Evolutionary conservation across 2,888 invertebrate species (phyloP), one percentile per base, ranked within the genome.

Genomic region (Cabera pusaria): DNA sequence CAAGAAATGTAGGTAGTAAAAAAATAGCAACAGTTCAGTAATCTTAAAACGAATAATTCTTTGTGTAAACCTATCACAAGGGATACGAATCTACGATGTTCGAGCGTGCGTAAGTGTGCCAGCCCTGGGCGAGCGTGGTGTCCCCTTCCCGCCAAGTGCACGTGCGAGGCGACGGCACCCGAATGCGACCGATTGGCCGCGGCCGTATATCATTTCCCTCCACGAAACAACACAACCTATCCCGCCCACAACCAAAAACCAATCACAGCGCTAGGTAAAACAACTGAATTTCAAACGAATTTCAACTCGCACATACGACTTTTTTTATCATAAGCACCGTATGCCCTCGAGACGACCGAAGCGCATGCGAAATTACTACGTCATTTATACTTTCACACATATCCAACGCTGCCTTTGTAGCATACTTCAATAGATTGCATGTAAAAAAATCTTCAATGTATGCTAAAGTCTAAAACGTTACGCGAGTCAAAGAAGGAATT

Each of bases 91-190:
- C 14, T 14, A 9, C 58, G 56, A 53, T 66, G 56, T 66, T 63
- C 63, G 46, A 59, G 59, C 27, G 49, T 42, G 35, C 52, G 52
- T 4, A 4, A 14, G 40, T 39, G 49, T 44, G 58, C 47, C 65
- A 64, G 40, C 64, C 71, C 66, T 62, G 52, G 44, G 41, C 38
- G 59, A 57, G 64, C 66, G 65, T 68, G 64, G 58, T 61, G 59
- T 59, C 62, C 70, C 68, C 66, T 69, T 67, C 64, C 64, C 61
- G 64, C 56, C 64, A 67, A 69, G 73, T 72, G 75, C 82, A 83
- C 84, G 84, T 83, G 84, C 79, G 72, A 64, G 67, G 44, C 80
- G 81, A 70, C 74, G 65, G 70, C 78, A 66, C 72, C 77, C 83
- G 84, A 84, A 77, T 77, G 78, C 69, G 60, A 59, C 77, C 84